Evolutionary conservation across 2,888 invertebrate genomes (phyloP), one percentile per base, ranked within the genome.

Genomic region (Mechanitis mazaeus): DNA sequence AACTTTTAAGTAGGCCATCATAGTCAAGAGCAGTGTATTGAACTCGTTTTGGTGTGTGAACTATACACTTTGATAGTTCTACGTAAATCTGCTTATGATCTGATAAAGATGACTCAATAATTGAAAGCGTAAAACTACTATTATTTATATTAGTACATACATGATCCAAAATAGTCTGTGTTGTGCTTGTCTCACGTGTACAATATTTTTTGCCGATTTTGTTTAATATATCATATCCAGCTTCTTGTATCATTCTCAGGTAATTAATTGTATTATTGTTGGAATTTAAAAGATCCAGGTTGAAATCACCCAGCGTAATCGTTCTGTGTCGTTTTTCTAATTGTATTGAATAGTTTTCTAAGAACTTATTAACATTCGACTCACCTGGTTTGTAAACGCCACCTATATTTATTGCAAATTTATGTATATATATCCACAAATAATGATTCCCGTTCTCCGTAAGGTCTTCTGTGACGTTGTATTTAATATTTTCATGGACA

Each of bases 41-140:
- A 12, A 61, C 47, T 38, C 42, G n/a, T 42, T 57, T 11, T 12
- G 55, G 56, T n/a, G 55, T 35, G 9, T 56, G 54, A 12, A 53
- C 7, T 45, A 35, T 61, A 28, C 3, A 42, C 11, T 60, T 66
- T 60, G 35, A 47, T 31, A 66, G 6, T 62, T 68, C 66, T 0
- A 70, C 1, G 7, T 68, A 68, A 31, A 73, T 66, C 46, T 71
- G 70, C 55, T 67, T 70, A 50, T 71, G 71, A 42, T 73, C 73
- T 0, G 71, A 68, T 35, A 72, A 35, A 0, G 68, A n/a, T 1
- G 68, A 68, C 0, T 72, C 66, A 1, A 72, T 55, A 1, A 69
- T 59, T 12, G 66, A 56, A 9, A 71, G 12, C 28, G 65, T 67
- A 33, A 70, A 71, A 1, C 45, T 33, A n/a, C 69, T 56, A n/a